A percentile compares a stretch with the other conserved stretches of the same genome.
Evolutionary conservation across 2,888 invertebrate species (phyloP).

Genomic region (Falcaria lacertinaria): DNA sequence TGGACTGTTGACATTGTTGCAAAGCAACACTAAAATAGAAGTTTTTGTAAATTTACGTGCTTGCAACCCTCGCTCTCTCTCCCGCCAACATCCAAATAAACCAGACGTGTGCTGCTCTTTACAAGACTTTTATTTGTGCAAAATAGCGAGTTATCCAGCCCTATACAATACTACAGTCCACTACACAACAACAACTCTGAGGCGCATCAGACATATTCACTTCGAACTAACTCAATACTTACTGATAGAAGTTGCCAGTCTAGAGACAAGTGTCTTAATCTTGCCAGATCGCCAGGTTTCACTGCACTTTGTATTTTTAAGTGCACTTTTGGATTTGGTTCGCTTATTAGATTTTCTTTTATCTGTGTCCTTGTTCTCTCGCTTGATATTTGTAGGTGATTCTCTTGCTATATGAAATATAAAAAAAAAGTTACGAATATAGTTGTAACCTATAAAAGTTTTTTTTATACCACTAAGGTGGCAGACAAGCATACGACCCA

Average conservation of each 20-base stretch:
- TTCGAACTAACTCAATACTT: constrained; percentile 15
- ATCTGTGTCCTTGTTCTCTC: constrained; percentile 16
- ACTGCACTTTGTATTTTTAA: constrained; percentile 7
- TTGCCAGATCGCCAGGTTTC: constrained; percentile 27
- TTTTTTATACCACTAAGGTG: too few relatives aligned
- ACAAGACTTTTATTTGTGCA: too few relatives aligned
- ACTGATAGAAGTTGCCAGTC: constrained; percentile 42
- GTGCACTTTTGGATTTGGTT: constrained; percentile 4
- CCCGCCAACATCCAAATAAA: too few relatives aligned
- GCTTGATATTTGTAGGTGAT: constrained; percentile 23
- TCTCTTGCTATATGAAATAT: constrained; percentile 18
- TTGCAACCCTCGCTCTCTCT: too few relatives aligned
- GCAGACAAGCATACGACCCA: too few relatives aligned
- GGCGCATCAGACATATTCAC: constrained; percentile 3
- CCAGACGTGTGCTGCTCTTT: too few relatives aligned
- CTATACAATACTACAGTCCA: too few relatives aligned
- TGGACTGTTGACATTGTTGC: too few relatives aligned
- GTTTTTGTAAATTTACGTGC: too few relatives aligned
- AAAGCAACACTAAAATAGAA: too few relatives aligned
- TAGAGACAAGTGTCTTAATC: constrained; percentile 33
- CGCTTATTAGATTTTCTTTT: constrained; percentile 22
- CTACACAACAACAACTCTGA: too few relatives aligned
- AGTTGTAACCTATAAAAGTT: neutral
- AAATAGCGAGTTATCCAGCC: too few relatives aligned
- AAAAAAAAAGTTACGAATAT: constrained; percentile 2